Base-by-base conservation (phyloP, 2,888 invertebrate genomes). In the Abrostola triplasia region DNA sequence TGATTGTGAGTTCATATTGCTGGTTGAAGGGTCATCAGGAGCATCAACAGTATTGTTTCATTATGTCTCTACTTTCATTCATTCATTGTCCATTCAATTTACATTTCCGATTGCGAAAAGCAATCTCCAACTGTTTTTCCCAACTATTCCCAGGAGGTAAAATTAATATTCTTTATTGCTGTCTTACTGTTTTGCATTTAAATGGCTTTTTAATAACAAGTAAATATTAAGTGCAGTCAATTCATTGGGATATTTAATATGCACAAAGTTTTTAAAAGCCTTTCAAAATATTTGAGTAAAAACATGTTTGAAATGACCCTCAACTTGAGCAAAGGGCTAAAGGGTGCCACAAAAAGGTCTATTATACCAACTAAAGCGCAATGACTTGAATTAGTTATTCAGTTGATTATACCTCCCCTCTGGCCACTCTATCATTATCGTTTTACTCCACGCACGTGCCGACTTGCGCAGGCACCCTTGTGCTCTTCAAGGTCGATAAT, bases 381-480 rank as follows among this genome's bases (percentile, higher is more conserved):
- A 88, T 91, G 90, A 89, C 90, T 92, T 91, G 91, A 93, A 94
- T 94, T 94, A 93, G 94, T 93, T 90, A 94, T 94, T 92, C 92
- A 91, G 92, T 92, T 92, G 91, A 91, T 91, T 91, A 91, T 88
- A 83, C 87, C 87, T 89, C 93, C 92, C 93, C 93, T 90, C 82
- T 80, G 88, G 91, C 91, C 87, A 93, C 92, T 94, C 91, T 92
- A 92, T 93, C 92, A 93, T 94, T 94, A 93, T 89, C 92, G 87
- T 92, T 92, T 91, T 90, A 88, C 86, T 87, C 77, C 80, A 79
- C 82, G 90, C 94, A 93, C 94, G 94, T 94, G 94, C 88, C 91
- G 87, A 76, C 87, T 84, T 85, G 84, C 83, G 84, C 84, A 83
- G 75, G 73, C 83, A 86, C 92, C 92, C 94, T 89, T 88, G 74